These are phyloP conservation scores for Ceratoteleas bidentatus DNA, from an alignment of 1,140 invertebrate genomes.

Conservation along the genomic window DNA sequence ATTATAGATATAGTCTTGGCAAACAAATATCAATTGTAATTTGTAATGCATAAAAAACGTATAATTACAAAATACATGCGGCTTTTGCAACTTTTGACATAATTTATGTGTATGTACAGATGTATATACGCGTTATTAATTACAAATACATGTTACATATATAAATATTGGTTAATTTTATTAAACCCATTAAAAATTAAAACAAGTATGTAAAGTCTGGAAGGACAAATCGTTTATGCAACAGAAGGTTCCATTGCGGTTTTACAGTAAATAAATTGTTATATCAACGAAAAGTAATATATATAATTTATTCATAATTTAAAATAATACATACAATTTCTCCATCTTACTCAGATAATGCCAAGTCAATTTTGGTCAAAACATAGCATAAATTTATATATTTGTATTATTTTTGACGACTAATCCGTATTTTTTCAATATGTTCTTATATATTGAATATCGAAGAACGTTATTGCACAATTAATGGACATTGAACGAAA, in stretches of 20 bases:
- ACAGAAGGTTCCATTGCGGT: not conserved
- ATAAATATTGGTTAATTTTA: slow-evolving; percentile 20
- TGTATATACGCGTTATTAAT: slow-evolving; percentile 60
- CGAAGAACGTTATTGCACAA: slow-evolving; percentile 1
- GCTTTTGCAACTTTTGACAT: slow-evolving; percentile 43
- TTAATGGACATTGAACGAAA: not conserved
- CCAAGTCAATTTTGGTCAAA: not conserved
- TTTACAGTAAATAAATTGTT: not conserved
- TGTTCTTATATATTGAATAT: slow-evolving; percentile 1
- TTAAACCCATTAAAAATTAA: slow-evolving; percentile 10
- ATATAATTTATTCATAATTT: slow-evolving; percentile 7
- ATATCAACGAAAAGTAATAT: not conserved
- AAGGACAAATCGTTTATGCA: not conserved
- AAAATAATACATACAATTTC: slow-evolving; percentile 3
- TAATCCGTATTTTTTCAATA: not conserved
- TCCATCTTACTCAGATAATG: not conserved
- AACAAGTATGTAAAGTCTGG: no score
- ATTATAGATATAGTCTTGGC: no score
- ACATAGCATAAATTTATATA: not conserved
- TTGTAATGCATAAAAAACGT: no score
- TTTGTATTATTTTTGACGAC: not conserved
- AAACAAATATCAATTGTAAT: no score
- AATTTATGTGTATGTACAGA: slow-evolving; percentile 60
- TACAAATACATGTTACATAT: slow-evolving; percentile 59
- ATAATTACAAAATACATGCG: slow-evolving; percentile 8